Conservation (phyloP, 2,113 vertebrate genomes). For the Athene noctua region DNA sequence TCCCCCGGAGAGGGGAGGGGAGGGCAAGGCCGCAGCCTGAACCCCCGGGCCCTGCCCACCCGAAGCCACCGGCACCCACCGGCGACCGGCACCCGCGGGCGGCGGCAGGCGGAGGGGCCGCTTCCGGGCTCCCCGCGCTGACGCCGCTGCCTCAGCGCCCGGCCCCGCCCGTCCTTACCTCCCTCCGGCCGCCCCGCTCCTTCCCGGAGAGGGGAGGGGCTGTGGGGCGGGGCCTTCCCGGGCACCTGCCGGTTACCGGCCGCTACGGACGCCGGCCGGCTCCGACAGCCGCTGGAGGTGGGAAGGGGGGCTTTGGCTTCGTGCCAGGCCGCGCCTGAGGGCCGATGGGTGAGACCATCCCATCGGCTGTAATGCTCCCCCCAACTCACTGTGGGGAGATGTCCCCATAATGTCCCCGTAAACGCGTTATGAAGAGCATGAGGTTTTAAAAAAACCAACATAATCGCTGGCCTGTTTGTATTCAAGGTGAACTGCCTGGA, state of each 20-base stretch:
- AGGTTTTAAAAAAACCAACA: background rate
- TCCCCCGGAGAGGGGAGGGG: too few relatives aligned
- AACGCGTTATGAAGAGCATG: too few relatives aligned
- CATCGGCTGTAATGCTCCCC: background rate
- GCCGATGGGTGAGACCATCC: accelerated
- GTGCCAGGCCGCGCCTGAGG: background rate
- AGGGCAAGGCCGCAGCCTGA: background rate
- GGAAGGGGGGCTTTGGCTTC: background rate
- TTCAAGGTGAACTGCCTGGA: background rate
- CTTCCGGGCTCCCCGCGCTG: background rate
- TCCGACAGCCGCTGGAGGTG: too few relatives aligned
- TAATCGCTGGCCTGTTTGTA: background rate
- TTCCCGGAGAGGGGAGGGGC: too few relatives aligned
- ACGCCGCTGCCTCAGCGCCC: too few relatives aligned
- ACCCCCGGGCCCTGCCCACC: background rate
- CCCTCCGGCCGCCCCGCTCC: background rate
- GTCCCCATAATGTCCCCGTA: too few relatives aligned
- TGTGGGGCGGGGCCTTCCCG: background rate
- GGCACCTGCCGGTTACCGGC: too few relatives aligned
- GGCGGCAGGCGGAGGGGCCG: accelerated
- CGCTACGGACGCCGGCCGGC: background rate
- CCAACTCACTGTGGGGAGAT: background rate
- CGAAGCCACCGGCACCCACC: background rate
- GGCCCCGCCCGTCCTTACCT: background rate
- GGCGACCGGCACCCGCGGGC: background rate